These are phyloP conservation scores for Tenthredo scrophulariae DNA, from an alignment of 2,888 invertebrate species.

Conservation along the genomic window DNA sequence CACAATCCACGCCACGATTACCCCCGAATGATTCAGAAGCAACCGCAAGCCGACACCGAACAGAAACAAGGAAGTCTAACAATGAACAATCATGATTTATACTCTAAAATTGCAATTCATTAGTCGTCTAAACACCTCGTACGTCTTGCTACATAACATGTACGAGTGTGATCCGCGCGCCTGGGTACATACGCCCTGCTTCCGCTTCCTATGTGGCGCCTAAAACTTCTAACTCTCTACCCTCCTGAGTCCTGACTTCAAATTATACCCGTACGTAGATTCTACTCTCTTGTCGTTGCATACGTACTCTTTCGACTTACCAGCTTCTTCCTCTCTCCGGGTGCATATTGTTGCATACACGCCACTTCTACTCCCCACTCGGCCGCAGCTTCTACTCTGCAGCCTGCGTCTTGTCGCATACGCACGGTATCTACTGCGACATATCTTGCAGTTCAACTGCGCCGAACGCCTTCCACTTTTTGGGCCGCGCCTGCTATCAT, in stretches of 20 bases:
- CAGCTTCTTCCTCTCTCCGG: background rate
- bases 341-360: background rate
- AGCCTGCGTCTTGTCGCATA: background rate
- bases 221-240: background rate
- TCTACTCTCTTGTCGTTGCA: background rate
- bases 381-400: background rate
- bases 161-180: background rate
- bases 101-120: background rate
- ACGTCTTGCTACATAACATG: background rate
- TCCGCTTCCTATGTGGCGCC: background rate
- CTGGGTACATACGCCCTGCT: background rate
- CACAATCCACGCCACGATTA: constrained; percentile 12
- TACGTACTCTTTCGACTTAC: background rate
- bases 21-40: background rate
- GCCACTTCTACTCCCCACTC: background rate
- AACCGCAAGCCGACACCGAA: constrained; percentile 10
- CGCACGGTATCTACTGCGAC: background rate
- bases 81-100: background rate
- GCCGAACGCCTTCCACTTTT: background rate
- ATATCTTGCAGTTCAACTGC: background rate
- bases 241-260: background rate
- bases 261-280: background rate
- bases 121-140: background rate
- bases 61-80: constrained; percentile 30
- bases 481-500: background rate